A percentile compares a stretch with the other conserved stretches of the same genome.
Evolutionary conservation across 2,888 invertebrate genomes (phyloP).

Genomic region (Lumbricus terrestris): DNA sequence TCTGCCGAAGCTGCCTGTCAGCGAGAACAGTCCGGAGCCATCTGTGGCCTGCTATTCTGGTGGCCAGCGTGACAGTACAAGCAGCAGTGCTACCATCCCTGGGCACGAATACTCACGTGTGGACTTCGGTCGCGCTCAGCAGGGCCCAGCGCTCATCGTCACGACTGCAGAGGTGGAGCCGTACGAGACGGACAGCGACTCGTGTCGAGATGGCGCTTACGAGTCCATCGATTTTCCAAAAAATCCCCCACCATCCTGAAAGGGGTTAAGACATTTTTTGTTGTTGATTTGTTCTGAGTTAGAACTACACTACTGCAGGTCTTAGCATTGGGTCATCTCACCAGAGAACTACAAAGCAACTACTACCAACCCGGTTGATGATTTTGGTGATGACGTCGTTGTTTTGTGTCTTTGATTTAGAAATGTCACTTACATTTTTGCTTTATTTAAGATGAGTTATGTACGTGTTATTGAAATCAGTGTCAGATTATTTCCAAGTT

Average conservation of each 20-base stretch:
- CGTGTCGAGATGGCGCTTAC: conserved; percentile 9
- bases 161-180: conserved; percentile 3
- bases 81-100: conserved; percentile 8
- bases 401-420: not conserved
- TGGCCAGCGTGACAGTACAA: conserved; percentile 5
- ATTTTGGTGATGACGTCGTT: not conserved
- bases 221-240: conserved; percentile 6
- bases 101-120: conserved; percentile 5
- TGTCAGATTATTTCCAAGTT: not conserved
- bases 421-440: not conserved
- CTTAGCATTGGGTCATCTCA: conserved; percentile 3
- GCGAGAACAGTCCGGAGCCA: not conserved
- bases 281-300: conserved; percentile 3
- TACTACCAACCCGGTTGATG: not conserved
- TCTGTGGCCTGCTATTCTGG: not conserved
- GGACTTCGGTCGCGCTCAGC: not conserved
- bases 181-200: conserved; percentile 5
- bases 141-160: not conserved
- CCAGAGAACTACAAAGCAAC: not conserved
- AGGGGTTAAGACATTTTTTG: not conserved
- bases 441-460: not conserved
- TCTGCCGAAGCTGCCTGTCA: not conserved
- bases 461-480: not conserved
- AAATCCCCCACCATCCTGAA: not conserved
- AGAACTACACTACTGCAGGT: not conserved